Percentiles rank a stretch among this genome's conserved stretches.
Evolutionary conservation across 1,140 invertebrate genomes (phyloP).

Genomic region (Drosophila ironensis): DNA sequence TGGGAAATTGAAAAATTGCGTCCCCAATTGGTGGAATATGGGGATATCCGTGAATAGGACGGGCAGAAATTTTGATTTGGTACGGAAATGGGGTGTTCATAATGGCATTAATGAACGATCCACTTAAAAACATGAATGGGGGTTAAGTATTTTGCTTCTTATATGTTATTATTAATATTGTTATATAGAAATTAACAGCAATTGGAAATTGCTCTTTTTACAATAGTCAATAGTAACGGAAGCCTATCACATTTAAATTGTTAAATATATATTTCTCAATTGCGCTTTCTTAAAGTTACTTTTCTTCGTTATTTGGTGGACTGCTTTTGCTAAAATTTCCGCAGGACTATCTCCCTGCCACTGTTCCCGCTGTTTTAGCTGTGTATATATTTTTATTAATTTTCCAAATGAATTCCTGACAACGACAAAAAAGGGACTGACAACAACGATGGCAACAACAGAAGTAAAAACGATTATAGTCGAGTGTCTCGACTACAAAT

Average conservation of each 20-base stretch:
- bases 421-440: constrained; percentile 52
- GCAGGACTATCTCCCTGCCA: constrained; percentile 4
- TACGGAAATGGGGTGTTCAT: constrained; percentile 17
- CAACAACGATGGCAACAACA: constrained; percentile 36
- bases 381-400: constrained; percentile 71
- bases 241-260: too few relatives aligned
- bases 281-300: too few relatives aligned
- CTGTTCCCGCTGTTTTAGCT: constrained; percentile 1
- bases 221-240: too few relatives aligned
- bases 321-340: constrained; percentile 31
- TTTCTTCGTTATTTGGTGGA: too few relatives aligned
- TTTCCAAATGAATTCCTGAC: constrained; percentile 78
- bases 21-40: constrained; percentile 49
- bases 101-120: constrained; percentile 75
- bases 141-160: too few relatives aligned
- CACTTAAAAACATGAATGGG: too few relatives aligned
- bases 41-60: constrained; percentile 22
- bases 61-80: constrained; percentile 55
- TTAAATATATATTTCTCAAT: too few relatives aligned
- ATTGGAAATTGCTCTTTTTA: too few relatives aligned
- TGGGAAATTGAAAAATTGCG: constrained; percentile 69
- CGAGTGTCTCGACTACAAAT: too few relatives aligned
- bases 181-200: too few relatives aligned
- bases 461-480: too few relatives aligned
- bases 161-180: too few relatives aligned